These are phyloP conservation scores for Scortum barcoo DNA, from an alignment of 2,113 vertebrate species.

Conservation along the genomic window DNA sequence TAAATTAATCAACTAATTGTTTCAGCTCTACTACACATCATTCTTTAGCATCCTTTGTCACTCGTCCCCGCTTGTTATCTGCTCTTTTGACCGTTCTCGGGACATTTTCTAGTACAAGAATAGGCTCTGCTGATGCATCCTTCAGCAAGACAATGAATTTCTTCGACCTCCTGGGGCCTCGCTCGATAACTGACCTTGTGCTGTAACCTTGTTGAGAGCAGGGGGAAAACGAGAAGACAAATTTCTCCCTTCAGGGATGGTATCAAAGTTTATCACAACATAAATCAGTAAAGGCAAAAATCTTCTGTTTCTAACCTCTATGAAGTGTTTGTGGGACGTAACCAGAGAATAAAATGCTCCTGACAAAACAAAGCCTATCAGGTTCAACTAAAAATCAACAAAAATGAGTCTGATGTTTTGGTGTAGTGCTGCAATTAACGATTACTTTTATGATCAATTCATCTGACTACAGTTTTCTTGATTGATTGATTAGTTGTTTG, in stretches of 20 bases:
- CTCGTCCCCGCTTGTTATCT: not conserved
- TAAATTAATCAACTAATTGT: fast-evolving
- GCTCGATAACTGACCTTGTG: conserved; percentile 40
- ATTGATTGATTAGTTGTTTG: not conserved
- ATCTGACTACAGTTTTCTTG: not conserved
- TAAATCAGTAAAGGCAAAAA: conserved; percentile 20
- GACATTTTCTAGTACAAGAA: not conserved
- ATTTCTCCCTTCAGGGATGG: conserved; percentile 35
- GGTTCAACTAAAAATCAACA: not conserved
- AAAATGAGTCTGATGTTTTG: not conserved
- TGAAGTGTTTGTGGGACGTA: conserved; percentile 22
- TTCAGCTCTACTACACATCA: not conserved
- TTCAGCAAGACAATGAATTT: conserved; percentile 43
- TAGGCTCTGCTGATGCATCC: conserved; percentile 26
- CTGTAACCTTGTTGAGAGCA: conserved; percentile 45
- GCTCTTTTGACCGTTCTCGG: not conserved
- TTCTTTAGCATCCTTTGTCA: not conserved
- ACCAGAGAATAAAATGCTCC: conserved; percentile 3
- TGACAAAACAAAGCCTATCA: not conserved
- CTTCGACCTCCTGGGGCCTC: conserved; percentile 25
- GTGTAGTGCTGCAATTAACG: too few species aligned
- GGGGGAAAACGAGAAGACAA: conserved; percentile 26
- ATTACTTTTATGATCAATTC: not conserved
- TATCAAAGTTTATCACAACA: conserved; percentile 23
- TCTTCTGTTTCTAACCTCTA: not conserved